phyloP scores from a whole-genome alignment of 2,797 vertebrate species.

The Sciaenops ocellatus region DNA sequence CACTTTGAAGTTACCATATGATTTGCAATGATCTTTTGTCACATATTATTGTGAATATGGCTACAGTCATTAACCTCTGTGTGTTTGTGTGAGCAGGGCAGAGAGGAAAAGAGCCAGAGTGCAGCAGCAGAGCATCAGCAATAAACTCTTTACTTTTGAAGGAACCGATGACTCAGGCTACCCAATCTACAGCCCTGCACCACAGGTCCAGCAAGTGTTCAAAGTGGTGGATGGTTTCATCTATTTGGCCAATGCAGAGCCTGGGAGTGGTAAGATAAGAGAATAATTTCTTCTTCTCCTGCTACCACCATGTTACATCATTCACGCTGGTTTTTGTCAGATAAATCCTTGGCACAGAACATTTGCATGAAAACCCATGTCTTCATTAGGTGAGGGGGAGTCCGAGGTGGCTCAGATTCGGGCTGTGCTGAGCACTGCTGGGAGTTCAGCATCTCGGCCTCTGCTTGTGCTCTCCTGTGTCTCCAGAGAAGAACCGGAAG shows the following conservation, averaged over 20 bases:
- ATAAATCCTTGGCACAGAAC: neutral
- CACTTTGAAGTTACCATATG: neutral
- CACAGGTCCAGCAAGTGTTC: slow-evolving; percentile 92
- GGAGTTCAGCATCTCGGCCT: slow-evolving; percentile 85
- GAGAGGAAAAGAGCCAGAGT: slow-evolving; percentile 91
- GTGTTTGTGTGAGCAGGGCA: slow-evolving; percentile 80
- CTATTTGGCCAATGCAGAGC: slow-evolving; percentile 94
- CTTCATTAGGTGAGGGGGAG: slow-evolving; percentile 78
- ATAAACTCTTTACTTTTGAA: slow-evolving; percentile 90
- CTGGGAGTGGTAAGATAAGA: slow-evolving; percentile 83
- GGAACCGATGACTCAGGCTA: slow-evolving; percentile 77
- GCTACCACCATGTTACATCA: neutral
- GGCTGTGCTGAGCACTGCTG: slow-evolving; percentile 87
- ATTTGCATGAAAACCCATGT: neutral
- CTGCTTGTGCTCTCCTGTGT: slow-evolving; percentile 92
- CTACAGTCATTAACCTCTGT: slow-evolving; percentile 6
- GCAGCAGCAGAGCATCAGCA: slow-evolving; percentile 84
- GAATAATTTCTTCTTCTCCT: neutral
- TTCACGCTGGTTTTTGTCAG: neutral
- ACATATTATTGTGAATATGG: neutral
- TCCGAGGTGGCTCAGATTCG: slow-evolving; percentile 88
- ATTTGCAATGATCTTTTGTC: neutral
- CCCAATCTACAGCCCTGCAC: slow-evolving; percentile 84
- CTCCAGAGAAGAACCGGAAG: slow-evolving; percentile 77
- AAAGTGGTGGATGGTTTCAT: slow-evolving; percentile 93